Conservation (phyloP, 2,797 vertebrate species). For the Borostomias antarcticus region DNA sequence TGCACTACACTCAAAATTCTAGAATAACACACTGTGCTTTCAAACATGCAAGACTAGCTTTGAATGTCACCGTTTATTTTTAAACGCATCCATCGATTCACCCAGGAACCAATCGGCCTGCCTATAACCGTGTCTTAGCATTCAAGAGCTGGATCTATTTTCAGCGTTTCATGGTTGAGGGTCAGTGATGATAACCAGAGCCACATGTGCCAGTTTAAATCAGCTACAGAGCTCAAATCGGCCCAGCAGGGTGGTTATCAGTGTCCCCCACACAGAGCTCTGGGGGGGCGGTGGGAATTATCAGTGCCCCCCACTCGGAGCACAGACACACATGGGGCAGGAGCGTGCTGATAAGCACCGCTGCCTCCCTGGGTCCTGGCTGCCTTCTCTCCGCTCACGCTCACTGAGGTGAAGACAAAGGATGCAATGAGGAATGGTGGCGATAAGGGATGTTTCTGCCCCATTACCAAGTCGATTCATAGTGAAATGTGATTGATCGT, state of each 20-base stretch:
- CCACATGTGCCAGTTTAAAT: constrained; percentile 58
- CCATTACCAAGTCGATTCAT: constrained; percentile 35
- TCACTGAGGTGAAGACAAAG: constrained; percentile 64
- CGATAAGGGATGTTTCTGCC: constrained; percentile 51
- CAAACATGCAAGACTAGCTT: not conserved
- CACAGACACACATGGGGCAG: constrained; percentile 59
- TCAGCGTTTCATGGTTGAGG: constrained; percentile 24
- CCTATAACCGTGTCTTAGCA: not conserved
- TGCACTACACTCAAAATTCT: not conserved
- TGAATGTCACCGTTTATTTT: not conserved
- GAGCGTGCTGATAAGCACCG: constrained; percentile 76
- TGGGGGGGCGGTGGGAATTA: no score
- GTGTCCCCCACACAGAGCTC: constrained; percentile 50
- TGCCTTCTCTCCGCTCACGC: constrained; percentile 51
- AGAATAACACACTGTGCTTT: not conserved
- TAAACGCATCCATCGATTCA: not conserved
- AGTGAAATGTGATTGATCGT: constrained; percentile 52
- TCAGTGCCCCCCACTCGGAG: constrained; percentile 22
- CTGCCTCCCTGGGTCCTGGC: constrained; percentile 53
- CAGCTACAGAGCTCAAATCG: constrained; percentile 59
- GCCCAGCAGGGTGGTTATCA: constrained; percentile 40
- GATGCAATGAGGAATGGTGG: constrained; percentile 51
- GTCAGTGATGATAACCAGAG: constrained; percentile 57
- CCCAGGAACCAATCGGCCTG: not conserved
- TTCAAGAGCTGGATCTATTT: constrained; percentile 37